These are phyloP conservation scores for Calephelis perditalis DNA, from an alignment of 2,888 invertebrate genomes.

Conservation along the genomic window DNA sequence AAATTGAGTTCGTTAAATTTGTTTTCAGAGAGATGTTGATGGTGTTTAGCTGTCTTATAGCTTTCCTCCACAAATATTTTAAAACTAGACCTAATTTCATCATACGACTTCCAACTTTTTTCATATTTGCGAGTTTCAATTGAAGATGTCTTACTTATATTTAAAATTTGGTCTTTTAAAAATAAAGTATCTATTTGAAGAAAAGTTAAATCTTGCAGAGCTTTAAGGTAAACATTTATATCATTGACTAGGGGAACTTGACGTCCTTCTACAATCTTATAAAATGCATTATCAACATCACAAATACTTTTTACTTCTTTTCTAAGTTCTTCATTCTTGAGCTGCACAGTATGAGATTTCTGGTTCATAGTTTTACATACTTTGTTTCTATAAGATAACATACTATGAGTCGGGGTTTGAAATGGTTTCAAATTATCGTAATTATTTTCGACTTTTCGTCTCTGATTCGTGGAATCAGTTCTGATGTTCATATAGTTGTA, in stretches of 20 bases:
- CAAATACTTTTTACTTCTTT: conserved; percentile 37
- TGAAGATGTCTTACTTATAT: conserved; percentile 28
- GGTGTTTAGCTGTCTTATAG: conserved; percentile 32
- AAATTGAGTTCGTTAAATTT: conserved; percentile 26
- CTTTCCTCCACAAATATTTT: conserved; percentile 33
- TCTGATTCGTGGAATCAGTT: too few species aligned
- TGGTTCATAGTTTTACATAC: conserved; percentile 25
- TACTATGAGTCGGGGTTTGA: conserved; percentile 29
- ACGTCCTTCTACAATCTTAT: conserved; percentile 39
- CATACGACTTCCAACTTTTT: conserved; percentile 24
- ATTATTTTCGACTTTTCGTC: too few species aligned
- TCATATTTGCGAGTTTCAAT: conserved; percentile 32
- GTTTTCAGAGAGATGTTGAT: conserved; percentile 29
- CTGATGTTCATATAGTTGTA: too few species aligned
- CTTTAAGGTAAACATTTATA: conserved; percentile 37
- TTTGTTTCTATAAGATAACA: conserved; percentile 28
- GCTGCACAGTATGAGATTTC: conserved; percentile 21
- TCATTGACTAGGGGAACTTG: conserved; percentile 36
- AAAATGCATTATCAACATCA: conserved; percentile 39
- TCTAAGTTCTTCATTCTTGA: too few species aligned
- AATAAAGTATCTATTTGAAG: conserved; percentile 37
- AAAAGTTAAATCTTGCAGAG: conserved; percentile 37
- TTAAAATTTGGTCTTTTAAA: conserved; percentile 36
- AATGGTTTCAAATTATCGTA: conserved; percentile 31
- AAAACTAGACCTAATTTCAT: conserved; percentile 30